Base-by-base conservation (phyloP, 1,140 invertebrate species). In the Lucilia cuprina region DNA sequence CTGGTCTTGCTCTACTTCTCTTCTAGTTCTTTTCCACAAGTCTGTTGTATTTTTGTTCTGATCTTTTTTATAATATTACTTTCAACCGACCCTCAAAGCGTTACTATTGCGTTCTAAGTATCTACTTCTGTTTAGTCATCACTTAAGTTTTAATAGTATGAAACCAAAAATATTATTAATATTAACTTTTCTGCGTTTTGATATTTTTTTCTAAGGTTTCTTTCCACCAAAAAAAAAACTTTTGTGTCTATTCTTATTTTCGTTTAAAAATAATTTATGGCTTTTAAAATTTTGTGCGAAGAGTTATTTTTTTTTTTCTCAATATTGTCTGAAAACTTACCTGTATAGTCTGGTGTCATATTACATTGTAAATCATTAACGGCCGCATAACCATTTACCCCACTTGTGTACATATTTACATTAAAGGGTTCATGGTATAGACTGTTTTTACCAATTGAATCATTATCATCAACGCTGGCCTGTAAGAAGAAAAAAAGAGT, bases 381-480 rank as follows among this genome's bases (percentile, higher is more conserved):
- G 85, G 90, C 88, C 84, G 90, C 89, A 86, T 91, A 91, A 83
- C 89, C 89, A 85, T 90, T 91, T 84, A 91, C 91, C 12, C 88
- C 89, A 86, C 89, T 91, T 60, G 91, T 91, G 83, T 91, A 92
- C 88, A 92, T 91, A 82, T 91, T 92, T 74, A 91, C 88, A 85
- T 92, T 92, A 86, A 91, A 92, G 49, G 92, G 92, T 85, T 93
- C 92, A 85, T 92, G 92, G 87, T 92, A 92, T 8, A 92, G 87
- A 75, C 91, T 91, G 83, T 89, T 91, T 86, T 93, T 93, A 85
- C 91, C 91, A 86, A 91, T 92, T 74, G 90, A 91, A 85, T 90
- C 89, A 85, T 86, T 91, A 86, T 92, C 91, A 85, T 92, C 91
- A 82, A 91, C 91, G 77, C 85, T 89, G 86, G 90, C 89, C 88